These are phyloP conservation scores for Bagarius yarrelli DNA, from an alignment of 2,113 vertebrate species.

Conservation along the genomic window DNA sequence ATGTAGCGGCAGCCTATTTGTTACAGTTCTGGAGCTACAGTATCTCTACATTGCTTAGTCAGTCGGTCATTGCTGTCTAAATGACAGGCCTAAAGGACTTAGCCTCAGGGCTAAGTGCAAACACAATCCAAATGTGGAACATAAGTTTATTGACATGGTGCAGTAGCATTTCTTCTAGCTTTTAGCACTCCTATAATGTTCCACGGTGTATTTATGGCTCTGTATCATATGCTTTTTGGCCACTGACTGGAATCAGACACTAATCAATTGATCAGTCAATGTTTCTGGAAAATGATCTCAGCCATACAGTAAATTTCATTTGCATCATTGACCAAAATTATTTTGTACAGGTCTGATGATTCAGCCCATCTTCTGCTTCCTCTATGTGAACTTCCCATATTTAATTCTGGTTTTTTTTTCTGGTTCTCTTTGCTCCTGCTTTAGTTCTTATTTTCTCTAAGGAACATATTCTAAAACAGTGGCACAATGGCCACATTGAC, in stretches of 20 bases:
- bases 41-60: not conserved
- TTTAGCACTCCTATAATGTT: too few relatives aligned
- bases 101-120: not conserved
- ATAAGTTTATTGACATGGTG: not conserved
- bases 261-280: not conserved
- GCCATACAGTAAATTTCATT: not conserved
- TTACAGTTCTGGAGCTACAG: not conserved
- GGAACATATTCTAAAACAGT: too few relatives aligned
- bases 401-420: not conserved
- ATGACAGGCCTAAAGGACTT: not conserved
- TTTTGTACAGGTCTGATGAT: constrained; percentile 22
- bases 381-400: not conserved
- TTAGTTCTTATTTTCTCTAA: not conserved
- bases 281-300: constrained; percentile 19
- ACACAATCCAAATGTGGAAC: not conserved
- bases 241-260: not conserved
- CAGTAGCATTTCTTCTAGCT: not conserved
- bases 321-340: constrained; percentile 32
- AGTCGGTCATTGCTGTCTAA: constrained; percentile 8
- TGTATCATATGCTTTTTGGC: constrained; percentile 8
- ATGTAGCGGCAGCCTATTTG: not conserved
- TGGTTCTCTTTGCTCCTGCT: not conserved
- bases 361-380: constrained; percentile 37
- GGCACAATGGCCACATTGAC: too few relatives aligned
- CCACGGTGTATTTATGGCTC: not conserved